Evolutionary conservation across 2,797 vertebrate species (phyloP).

Genomic region (Takifugu ocellatus): DNA sequence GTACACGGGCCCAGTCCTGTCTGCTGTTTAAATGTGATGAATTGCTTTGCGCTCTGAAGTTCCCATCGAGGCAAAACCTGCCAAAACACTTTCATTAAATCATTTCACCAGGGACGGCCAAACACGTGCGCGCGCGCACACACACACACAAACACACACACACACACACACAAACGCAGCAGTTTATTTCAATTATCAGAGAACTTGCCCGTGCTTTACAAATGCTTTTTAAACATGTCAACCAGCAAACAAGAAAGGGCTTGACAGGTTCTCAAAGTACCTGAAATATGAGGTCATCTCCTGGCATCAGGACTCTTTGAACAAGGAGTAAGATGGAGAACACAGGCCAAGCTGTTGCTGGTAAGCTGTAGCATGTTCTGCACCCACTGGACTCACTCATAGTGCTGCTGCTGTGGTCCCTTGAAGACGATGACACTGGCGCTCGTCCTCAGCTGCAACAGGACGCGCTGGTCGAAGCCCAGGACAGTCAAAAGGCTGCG

Average conservation of each 20-base stretch:
- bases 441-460: conserved; percentile 82
- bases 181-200: conserved; percentile 18
- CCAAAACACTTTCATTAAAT: conserved; percentile 44
- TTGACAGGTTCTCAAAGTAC: background rate
- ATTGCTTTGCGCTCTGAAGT: conserved; percentile 26
- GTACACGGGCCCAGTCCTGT: conserved; percentile 7
- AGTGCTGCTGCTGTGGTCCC: conserved; percentile 81
- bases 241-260: conserved; percentile 15
- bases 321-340: conserved; percentile 5
- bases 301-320: conserved; percentile 15
- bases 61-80: conserved; percentile 22
- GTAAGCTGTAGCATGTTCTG: background rate
- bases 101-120: conserved; percentile 25
- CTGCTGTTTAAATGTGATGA: conserved; percentile 26
- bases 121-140: background rate
- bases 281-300: background rate
- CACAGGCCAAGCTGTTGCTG: background rate
- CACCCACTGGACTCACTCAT: conserved; percentile 78
- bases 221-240: conserved; percentile 7
- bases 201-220: background rate
- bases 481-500: conserved; percentile 81
- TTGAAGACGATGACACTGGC: conserved; percentile 75
- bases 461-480: conserved; percentile 68
- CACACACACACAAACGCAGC: conserved; percentile 7
- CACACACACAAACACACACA: no score